Conservation (phyloP, 2,888 invertebrate genomes). For the Vanessa cardui region DNA sequence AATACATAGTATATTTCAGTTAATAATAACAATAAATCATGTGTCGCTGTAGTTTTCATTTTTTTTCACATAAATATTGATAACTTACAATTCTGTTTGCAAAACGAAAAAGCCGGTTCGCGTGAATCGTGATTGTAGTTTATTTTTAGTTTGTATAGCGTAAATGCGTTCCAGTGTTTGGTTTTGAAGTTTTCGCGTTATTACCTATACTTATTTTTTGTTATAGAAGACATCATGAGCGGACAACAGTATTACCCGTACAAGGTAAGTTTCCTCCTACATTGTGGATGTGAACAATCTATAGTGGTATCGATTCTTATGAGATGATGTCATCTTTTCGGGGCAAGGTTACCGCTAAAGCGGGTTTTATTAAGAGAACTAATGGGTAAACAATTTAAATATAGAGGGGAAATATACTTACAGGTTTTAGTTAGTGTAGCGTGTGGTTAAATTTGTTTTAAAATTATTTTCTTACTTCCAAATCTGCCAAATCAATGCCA, state of each 20-base stretch:
- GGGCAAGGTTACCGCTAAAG: conserved; percentile 51
- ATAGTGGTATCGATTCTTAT: conserved; percentile 62
- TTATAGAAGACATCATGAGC: conserved; percentile 84
- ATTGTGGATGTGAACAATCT: conserved; percentile 39
- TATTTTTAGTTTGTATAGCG: conserved; percentile 61
- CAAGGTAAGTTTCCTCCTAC: conserved; percentile 86
- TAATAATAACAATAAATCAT: neutral
- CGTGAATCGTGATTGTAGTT: conserved; percentile 55
- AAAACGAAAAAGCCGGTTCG: conserved; percentile 61
- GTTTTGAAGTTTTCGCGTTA: conserved; percentile 42
- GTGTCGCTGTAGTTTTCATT: neutral
- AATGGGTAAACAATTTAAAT: conserved; percentile 27
- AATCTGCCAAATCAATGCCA: no score
- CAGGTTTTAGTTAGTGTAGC: neutral
- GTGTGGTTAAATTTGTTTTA: conserved; percentile 2
- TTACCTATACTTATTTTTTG: conserved; percentile 51
- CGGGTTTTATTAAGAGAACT: conserved; percentile 40
- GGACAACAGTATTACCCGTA: conserved; percentile 93
- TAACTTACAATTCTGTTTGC: conserved; percentile 48
- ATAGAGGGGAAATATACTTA: conserved; percentile 1
- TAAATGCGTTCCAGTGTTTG: conserved; percentile 46
- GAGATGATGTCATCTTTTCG: conserved; percentile 76
- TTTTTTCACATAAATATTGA: neutral
- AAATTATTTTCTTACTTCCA: neutral
- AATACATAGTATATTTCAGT: neutral